Evolutionary conservation across 2,888 invertebrate genomes (phyloP), one percentile per base, ranked within the genome.

Genomic region (Caenorhabditis sp.): DNA sequence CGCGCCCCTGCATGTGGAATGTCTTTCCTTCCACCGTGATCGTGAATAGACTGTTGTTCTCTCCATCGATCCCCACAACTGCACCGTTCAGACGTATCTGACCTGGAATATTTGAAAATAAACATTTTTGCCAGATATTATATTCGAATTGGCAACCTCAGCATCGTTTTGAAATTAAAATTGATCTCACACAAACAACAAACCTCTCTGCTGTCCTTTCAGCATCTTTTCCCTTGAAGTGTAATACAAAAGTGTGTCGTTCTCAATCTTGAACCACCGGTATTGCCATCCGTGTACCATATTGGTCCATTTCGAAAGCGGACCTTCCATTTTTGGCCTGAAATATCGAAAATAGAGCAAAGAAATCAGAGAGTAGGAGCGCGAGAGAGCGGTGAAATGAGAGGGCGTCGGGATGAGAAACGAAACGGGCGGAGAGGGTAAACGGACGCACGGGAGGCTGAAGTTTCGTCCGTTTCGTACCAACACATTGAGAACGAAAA

Each of bases 251-350:
- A 99, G 92, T 78, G 97, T 92, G 59, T 94, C 95, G 90, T 96
- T 96, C 91, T 98, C 97, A 87, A 99, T 91, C 87, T 98, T 97
- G 91, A 99, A 99, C 95, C 97, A 99, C 32, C 83, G 70, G 91
- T 96, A 97, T 91, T 99, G 98, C 97, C 98, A 99, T 84, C 98
- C 98, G 90, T 95, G 95, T 93, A 96, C 95, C 89, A 96, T 95
- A 92, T 96, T 96, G 84, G 96, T 96, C 95, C 95, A 96, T 92
- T 96, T 96, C 91, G 95, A 95, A 79, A 96, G 91, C 77, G 95
- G 94, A 88, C 96, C 96, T 92, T 96, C 95, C 94, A 84, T 84
- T 13, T 45, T 58, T 50, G 30, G 50, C 30, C 37, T 45, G 71
- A 43, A 56, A 72, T 3, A 5, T 20, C n/a, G n/a, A n/a, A 53